phyloP scores from a whole-genome alignment of 2,888 invertebrate species.

The Actias luna region DNA sequence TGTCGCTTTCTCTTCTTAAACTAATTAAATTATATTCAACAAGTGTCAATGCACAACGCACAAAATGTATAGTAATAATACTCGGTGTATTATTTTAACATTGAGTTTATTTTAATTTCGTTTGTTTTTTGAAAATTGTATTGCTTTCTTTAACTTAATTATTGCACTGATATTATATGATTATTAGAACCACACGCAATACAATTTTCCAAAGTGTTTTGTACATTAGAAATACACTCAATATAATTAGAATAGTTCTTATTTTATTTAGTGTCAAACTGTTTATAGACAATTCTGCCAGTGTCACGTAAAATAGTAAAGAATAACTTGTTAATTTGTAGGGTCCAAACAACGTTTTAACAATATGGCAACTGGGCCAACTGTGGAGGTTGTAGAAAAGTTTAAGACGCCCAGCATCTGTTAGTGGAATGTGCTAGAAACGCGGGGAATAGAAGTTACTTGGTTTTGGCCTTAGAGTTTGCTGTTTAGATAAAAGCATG shows the following conservation, averaged over 20 bases:
- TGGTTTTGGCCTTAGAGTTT: too few relatives aligned
- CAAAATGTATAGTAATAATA: not conserved
- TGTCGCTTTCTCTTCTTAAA: constrained; percentile 29
- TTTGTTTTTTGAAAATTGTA: constrained; percentile 13
- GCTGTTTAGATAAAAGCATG: too few relatives aligned
- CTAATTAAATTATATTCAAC: constrained; percentile 37
- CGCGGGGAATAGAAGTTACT: too few relatives aligned
- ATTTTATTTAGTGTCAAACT: too few relatives aligned
- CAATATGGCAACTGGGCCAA: too few relatives aligned
- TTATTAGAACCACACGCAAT: not conserved
- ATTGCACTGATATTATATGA: not conserved
- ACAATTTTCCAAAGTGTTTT: not conserved
- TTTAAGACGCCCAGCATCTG: too few relatives aligned
- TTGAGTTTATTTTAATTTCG: not conserved
- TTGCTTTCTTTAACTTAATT: not conserved
- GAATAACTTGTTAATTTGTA: too few relatives aligned
- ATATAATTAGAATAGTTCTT: not conserved
- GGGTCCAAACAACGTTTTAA: too few relatives aligned
- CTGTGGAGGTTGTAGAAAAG: too few relatives aligned
- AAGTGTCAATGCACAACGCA: constrained; percentile 20
- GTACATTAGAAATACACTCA: not conserved
- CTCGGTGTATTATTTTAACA: constrained; percentile 1
- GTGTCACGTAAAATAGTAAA: too few relatives aligned
- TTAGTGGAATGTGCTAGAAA: too few relatives aligned
- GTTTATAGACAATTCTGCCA: too few relatives aligned